Percentiles rank a stretch among this genome's conserved stretches.
Evolutionary conservation across 2,797 vertebrate genomes (phyloP).

Genomic region (Threskiornis aethiopicus): DNA sequence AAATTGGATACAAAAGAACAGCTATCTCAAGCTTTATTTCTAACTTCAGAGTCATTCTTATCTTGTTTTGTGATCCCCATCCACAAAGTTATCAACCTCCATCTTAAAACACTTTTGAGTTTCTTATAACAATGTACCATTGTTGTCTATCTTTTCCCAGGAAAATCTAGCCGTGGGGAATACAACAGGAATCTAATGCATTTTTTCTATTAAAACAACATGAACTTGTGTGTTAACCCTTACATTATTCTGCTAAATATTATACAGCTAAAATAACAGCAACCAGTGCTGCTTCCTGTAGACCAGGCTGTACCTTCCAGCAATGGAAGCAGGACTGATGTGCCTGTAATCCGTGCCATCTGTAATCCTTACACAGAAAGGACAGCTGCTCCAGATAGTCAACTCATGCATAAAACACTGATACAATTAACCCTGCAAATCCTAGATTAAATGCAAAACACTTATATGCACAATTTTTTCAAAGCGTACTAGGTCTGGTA

Average conservation of each 20-base stretch:
- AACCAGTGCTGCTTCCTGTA: not conserved
- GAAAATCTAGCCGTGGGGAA: not conserved
- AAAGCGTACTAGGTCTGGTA: not conserved
- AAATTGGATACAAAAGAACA: not conserved
- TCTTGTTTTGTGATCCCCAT: not conserved
- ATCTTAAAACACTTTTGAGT: constrained; percentile 10
- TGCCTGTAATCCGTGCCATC: not conserved
- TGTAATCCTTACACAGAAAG: not conserved
- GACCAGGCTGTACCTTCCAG: not conserved
- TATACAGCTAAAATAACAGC: not conserved
- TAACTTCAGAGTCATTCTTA: not conserved
- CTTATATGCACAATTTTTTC: not conserved
- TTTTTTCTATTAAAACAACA: not conserved
- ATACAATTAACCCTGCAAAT: not conserved
- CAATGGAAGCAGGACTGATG: not conserved
- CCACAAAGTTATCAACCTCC: not conserved
- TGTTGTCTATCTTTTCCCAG: constrained; percentile 19
- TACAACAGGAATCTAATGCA: not conserved
- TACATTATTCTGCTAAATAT: not conserved
- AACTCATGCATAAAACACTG: not conserved
- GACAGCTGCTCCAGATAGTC: not conserved
- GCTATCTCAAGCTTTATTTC: not conserved
- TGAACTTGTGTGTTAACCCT: not conserved
- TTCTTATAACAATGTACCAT: constrained; percentile 24
- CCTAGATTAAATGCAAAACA: not conserved